Conservation (phyloP, 2,797 vertebrate species). For the Cuculus canorus region DNA sequence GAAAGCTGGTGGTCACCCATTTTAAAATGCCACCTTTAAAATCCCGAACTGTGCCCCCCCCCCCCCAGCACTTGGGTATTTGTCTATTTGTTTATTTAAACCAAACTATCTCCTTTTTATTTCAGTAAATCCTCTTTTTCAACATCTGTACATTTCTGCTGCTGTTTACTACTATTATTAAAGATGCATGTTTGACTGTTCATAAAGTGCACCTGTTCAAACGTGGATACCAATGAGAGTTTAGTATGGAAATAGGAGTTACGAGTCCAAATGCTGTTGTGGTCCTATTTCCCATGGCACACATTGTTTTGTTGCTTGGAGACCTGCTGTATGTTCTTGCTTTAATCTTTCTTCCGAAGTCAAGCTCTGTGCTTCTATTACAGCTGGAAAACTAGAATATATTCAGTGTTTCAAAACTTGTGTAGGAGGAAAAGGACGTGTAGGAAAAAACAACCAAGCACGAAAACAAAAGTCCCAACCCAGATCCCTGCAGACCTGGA, state of each 20-base stretch:
- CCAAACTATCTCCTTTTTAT: background rate
- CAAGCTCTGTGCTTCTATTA: background rate
- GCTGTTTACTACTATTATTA: background rate
- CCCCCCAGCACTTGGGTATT: background rate
- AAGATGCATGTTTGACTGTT: background rate
- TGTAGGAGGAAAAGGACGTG: conserved; percentile 29
- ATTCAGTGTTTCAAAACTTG: conserved; percentile 38
- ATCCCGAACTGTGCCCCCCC: too few species aligned
- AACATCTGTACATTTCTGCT: background rate
- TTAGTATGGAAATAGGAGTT: background rate
- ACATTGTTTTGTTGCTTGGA: conserved; percentile 26
- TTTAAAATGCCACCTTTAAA: background rate
- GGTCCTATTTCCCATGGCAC: background rate
- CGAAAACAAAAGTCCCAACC: conserved; percentile 21
- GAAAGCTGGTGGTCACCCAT: background rate
- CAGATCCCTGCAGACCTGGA: conserved; percentile 5
- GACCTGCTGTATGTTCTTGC: conserved; percentile 1
- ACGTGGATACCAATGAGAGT: background rate
- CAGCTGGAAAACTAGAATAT: conserved; percentile 15
- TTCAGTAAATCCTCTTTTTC: background rate
- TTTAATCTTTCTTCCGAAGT: conserved; percentile 11
- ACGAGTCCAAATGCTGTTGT: background rate
- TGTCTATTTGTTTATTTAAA: background rate
- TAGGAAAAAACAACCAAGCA: background rate
- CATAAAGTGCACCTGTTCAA: background rate